A percentile compares a stretch with the other conserved stretches of the same genome.
These are phyloP conservation scores for Cactoblastis cactorum DNA, from an alignment of 2,888 invertebrate genomes.

Conservation along the genomic window DNA sequence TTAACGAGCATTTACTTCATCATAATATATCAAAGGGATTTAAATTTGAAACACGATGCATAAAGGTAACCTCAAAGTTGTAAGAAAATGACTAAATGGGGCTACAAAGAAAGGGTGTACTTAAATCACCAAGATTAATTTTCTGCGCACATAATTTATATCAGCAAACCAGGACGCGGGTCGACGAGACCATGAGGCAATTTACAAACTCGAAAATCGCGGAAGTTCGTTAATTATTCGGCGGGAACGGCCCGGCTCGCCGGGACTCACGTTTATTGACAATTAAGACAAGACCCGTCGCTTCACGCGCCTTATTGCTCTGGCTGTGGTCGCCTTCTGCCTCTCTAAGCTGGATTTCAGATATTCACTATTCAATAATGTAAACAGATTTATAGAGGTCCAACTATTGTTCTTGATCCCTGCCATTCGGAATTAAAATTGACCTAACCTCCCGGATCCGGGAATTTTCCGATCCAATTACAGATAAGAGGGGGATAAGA, in stretches of 20 bases:
- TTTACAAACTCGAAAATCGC: constrained; percentile 79
- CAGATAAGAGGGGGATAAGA: constrained; percentile 13
- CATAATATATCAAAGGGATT: not conserved
- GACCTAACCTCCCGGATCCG: constrained; percentile 16
- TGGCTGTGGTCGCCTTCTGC: constrained; percentile 44
- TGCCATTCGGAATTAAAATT: constrained; percentile 31
- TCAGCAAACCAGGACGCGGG: constrained; percentile 68
- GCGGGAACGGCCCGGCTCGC: constrained; percentile 55
- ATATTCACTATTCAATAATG: constrained; percentile 54
- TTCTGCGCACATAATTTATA: constrained; percentile 74
- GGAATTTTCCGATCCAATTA: constrained; percentile 15
- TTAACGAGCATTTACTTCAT: not conserved
- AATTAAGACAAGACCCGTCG: constrained; percentile 70
- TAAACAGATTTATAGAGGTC: constrained; percentile 41
- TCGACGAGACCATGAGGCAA: constrained; percentile 75
- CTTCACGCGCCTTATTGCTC: constrained; percentile 62
- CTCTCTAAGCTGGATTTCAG: constrained; percentile 35
- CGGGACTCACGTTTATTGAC: constrained; percentile 75
- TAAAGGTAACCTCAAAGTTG: constrained; percentile 17
- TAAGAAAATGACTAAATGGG: constrained; percentile 39
- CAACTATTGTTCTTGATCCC: constrained; percentile 27
- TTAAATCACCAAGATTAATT: constrained; percentile 74
- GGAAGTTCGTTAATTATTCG: constrained; percentile 79
- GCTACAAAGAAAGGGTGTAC: constrained; percentile 55
- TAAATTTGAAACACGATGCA: constrained; percentile 11